Conservation (phyloP, 2,113 vertebrate species). For the Dermatemys mawii region DNA sequence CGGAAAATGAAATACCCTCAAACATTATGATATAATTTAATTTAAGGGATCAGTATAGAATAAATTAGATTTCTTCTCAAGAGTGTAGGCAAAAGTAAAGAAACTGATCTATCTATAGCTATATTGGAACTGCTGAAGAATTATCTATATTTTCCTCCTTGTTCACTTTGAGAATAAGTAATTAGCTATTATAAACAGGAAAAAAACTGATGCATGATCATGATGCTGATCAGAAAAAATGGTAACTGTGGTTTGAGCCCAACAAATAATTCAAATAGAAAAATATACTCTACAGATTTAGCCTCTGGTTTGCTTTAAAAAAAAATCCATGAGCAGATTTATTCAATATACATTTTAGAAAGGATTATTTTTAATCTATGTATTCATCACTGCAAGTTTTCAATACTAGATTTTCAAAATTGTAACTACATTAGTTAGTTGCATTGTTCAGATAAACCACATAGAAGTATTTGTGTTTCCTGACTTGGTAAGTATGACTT, state of each 20-base stretch:
- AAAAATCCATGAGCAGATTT: not conserved
- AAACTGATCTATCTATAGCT: not conserved
- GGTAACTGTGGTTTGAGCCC: not conserved
- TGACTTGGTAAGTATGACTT: not conserved
- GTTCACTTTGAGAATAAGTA: rapidly evolving
- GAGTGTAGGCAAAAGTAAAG: not conserved
- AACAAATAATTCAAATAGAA: not conserved
- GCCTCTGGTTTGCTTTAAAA: not conserved
- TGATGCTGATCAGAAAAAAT: not conserved
- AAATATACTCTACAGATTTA: not conserved
- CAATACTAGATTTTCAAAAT: not conserved
- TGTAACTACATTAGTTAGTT: not conserved
- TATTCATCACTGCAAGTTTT: not conserved
- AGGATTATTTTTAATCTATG: not conserved
- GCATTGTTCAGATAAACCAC: not conserved
- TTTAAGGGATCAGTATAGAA: not conserved
- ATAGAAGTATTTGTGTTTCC: not conserved
- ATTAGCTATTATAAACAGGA: not conserved
- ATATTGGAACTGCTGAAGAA: not conserved
- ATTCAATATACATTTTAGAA: not conserved
- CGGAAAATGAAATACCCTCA: not conserved
- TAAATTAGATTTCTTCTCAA: not conserved
- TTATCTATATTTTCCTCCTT: not conserved
- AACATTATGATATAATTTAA: not conserved
- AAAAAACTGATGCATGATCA: rapidly evolving